Conservation (phyloP, 2,113 vertebrate genomes). For the Myrmecobius fasciatus region DNA sequence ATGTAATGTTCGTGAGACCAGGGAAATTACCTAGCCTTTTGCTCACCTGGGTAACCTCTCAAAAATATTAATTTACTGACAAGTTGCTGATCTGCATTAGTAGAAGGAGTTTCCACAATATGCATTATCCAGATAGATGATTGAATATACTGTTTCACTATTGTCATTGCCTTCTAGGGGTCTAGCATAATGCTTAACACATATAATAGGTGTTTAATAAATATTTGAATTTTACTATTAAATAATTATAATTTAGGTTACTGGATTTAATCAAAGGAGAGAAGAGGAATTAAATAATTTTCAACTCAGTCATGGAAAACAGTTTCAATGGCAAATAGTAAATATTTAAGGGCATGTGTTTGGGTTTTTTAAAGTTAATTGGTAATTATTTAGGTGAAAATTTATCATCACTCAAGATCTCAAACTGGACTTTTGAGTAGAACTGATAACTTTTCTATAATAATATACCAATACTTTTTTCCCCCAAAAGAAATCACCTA, state of each 20-base stretch:
- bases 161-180: not conserved
- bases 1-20: not conserved
- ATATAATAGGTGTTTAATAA: not conserved
- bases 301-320: not conserved
- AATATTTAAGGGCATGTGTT: not conserved
- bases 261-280: not conserved
- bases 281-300: not conserved
- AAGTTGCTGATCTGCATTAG: not conserved
- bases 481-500: constrained; percentile 37
- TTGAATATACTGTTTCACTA: not conserved
- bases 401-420: not conserved
- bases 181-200: not conserved
- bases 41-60: not conserved
- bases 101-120: not conserved
- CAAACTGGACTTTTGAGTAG: not conserved
- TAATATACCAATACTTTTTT: constrained; percentile 26
- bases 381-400: not conserved
- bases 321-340: not conserved
- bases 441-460: not conserved
- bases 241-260: not conserved
- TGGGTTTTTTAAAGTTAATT: not conserved
- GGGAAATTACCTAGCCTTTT: not conserved
- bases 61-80: not conserved
- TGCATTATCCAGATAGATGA: not conserved
- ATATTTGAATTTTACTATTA: not conserved